phyloP scores from a whole-genome alignment of 2,797 vertebrate species.

The Sciaenops ocellatus region DNA sequence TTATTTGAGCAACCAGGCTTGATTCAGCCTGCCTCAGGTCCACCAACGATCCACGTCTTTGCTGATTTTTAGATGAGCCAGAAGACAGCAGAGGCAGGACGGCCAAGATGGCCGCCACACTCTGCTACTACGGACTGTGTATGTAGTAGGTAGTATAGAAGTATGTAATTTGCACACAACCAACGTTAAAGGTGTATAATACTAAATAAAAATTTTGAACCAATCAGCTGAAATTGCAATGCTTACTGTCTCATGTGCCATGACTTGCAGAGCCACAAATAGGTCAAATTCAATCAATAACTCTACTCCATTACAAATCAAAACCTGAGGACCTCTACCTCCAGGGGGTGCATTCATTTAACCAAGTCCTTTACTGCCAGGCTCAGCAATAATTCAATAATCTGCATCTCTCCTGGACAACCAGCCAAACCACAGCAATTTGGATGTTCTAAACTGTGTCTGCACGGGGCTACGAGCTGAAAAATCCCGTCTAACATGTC shows the following conservation, averaged over 20 bases:
- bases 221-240: background rate
- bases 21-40: too few species aligned
- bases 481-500: constrained; percentile 38
- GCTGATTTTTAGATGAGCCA: too few species aligned
- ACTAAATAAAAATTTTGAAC: background rate
- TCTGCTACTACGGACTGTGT: too few species aligned
- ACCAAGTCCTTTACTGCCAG: background rate
- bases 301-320: background rate
- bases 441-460: constrained; percentile 41
- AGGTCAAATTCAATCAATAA: background rate
- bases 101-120: too few species aligned
- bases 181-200: too few species aligned
- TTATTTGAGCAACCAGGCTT: too few species aligned
- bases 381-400: constrained; percentile 26
- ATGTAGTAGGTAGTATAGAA: too few species aligned
- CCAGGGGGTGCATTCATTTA: constrained; percentile 1
- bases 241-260: background rate
- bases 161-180: too few species aligned
- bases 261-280: background rate
- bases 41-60: too few species aligned
- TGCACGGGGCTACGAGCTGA: background rate
- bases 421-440: constrained; percentile 55
- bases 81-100: too few species aligned
- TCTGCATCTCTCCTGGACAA: constrained; percentile 25
- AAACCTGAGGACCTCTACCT: background rate